Conservation (phyloP, 2,113 vertebrate species). For the Aleadryas rufinucha region DNA sequence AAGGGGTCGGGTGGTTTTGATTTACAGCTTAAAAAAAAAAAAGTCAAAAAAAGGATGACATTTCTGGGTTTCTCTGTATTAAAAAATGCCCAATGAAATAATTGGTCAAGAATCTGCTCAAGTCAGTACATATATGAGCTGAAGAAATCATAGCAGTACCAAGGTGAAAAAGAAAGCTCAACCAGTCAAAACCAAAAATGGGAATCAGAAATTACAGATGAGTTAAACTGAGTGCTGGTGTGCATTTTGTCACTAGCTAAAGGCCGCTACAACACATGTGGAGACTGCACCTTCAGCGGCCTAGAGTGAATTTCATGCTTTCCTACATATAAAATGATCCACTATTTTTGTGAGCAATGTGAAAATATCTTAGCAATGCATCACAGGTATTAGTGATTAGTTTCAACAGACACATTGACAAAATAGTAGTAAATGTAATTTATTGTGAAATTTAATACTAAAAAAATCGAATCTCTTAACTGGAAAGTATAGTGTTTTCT, state of each 20-base stretch:
- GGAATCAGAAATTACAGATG: background rate
- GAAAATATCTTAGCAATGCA: background rate
- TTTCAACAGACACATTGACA: background rate
- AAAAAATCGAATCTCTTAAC: background rate
- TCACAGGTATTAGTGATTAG: background rate
- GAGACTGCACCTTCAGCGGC: background rate
- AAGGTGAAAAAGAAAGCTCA: background rate
- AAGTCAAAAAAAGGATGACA: rapidly evolving
- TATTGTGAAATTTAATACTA: background rate
- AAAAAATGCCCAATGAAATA: background rate
- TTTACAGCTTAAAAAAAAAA: background rate
- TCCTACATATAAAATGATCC: background rate
- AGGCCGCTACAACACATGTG: background rate
- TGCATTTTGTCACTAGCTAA: background rate
- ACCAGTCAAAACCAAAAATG: background rate
- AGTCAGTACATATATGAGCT: background rate
- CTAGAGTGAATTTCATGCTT: background rate
- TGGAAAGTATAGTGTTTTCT: background rate
- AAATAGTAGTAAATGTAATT: background rate
- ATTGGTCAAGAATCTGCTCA: background rate
- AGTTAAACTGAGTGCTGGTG: background rate
- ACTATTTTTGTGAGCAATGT: background rate
- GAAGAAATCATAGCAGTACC: background rate
- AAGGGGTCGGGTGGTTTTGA: rapidly evolving
- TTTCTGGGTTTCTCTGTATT: background rate